These are phyloP conservation scores for Anguilla obscura DNA, from an alignment of 2,797 vertebrate species.

Conservation along the genomic window DNA sequence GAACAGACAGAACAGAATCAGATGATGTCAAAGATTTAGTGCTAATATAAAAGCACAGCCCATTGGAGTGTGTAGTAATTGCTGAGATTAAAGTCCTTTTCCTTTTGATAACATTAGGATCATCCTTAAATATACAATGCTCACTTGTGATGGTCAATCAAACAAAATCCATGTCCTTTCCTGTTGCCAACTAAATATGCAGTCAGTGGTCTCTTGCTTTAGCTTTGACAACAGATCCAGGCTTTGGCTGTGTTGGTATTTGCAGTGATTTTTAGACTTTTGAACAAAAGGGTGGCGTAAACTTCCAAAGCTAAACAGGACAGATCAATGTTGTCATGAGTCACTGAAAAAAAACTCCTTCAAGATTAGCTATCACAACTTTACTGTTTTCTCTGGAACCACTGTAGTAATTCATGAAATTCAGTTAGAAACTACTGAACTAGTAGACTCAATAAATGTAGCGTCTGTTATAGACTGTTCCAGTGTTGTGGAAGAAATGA, in stretches of 20 bases:
- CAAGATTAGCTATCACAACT: conserved; percentile 46
- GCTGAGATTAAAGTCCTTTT: conserved; percentile 1
- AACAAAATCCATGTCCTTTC: conserved; percentile 1
- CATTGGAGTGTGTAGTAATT: background rate
- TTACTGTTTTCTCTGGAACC: conserved; percentile 55
- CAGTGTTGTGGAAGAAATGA: background rate
- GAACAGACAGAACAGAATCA: background rate
- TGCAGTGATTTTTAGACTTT: conserved; percentile 10
- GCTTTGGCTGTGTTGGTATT: conserved; percentile 1
- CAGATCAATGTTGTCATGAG: conserved; percentile 39
- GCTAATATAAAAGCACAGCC: conserved; percentile 8
- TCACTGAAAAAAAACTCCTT: conserved; percentile 43
- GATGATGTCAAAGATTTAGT: background rate
- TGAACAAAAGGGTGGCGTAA: conserved; percentile 8
- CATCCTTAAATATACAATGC: conserved; percentile 9
- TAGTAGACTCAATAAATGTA: background rate
- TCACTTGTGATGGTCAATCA: conserved; percentile 20
- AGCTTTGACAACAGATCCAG: conserved; percentile 14
- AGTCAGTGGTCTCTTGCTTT: background rate
- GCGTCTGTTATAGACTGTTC: background rate
- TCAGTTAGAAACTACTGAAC: conserved; percentile 8
- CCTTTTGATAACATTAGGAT: conserved; percentile 9
- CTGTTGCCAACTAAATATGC: background rate
- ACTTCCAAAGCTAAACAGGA: background rate
- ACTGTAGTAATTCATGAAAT: conserved; percentile 48